Evolutionary conservation across 2,888 invertebrate species (phyloP).

Genomic region (Oscheius onirici): DNA sequence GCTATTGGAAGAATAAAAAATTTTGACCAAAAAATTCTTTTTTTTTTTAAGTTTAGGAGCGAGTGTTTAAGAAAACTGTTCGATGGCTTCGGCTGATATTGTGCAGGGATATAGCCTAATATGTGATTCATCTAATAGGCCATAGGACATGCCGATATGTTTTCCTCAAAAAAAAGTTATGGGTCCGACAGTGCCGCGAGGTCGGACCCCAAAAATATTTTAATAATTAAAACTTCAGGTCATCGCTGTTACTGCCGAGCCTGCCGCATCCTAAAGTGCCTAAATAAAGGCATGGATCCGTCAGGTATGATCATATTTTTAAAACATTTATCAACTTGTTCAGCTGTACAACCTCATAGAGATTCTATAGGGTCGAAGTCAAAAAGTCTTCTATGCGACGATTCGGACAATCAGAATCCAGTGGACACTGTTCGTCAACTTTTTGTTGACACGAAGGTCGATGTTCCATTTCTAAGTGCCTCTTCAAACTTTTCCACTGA

Average conservation of each 20-base stretch:
- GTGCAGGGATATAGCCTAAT: no score
- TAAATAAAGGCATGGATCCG: constrained; percentile 44
- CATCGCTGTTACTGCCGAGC: constrained; percentile 47
- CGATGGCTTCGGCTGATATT: no score
- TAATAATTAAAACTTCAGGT: constrained; percentile 27
- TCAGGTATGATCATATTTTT: constrained; percentile 13
- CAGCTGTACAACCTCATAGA: constrained; percentile 46
- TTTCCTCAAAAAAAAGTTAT: no score
- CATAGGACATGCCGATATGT: no score
- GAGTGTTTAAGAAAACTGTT: no score
- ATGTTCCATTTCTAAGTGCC: neutral
- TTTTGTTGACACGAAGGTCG: neutral
- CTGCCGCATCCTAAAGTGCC: constrained; percentile 43
- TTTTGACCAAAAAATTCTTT: no score
- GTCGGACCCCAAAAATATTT: no score
- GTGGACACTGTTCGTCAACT: neutral
- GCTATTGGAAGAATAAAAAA: no score
- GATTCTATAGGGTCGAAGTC: constrained; percentile 41
- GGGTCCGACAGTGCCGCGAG: no score
- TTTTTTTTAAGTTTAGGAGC: no score
- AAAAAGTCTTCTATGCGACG: neutral
- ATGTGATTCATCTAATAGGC: no score
- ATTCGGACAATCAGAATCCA: neutral
- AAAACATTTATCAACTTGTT: neutral
- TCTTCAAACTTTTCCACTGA: neutral